These are phyloP conservation scores for Enteromius radiatus DNA, from an alignment of 2,797 vertebrate species.

Conservation along the genomic window DNA sequence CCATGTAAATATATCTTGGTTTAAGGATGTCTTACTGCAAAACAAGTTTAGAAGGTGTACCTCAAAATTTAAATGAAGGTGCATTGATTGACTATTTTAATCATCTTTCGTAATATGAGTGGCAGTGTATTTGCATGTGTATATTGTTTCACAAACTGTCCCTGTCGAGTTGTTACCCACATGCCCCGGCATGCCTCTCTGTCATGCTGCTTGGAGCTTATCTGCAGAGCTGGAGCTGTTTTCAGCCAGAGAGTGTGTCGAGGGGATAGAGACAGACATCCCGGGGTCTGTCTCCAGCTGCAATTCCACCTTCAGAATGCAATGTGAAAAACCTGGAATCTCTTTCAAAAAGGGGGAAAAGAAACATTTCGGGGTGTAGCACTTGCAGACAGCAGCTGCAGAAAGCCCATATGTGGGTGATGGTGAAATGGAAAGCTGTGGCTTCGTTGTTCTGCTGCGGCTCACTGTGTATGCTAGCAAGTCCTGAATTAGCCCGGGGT, in stretches of 20 bases:
- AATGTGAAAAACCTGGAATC: not conserved
- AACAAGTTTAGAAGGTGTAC: not conserved
- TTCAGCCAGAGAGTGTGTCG: slow-evolving; percentile 66
- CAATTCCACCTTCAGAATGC: slow-evolving; percentile 7
- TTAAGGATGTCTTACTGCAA: not conserved
- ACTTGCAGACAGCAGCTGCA: slow-evolving; percentile 1
- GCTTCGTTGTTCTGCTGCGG: slow-evolving; percentile 54
- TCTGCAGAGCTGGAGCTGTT: slow-evolving; percentile 69
- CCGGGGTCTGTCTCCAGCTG: not conserved
- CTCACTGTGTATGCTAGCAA: slow-evolving; percentile 65
- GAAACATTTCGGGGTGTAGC: not conserved
- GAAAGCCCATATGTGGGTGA: slow-evolving; percentile 6
- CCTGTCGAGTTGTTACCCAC: slow-evolving; percentile 53
- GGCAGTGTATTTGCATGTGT: slow-evolving; percentile 29
- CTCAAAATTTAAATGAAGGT: not conserved
- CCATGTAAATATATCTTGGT: not conserved
- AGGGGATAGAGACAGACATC: slow-evolving; percentile 29
- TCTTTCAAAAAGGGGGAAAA: not conserved
- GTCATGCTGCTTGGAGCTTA: slow-evolving; percentile 48
- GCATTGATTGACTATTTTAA: slow-evolving; percentile 31
- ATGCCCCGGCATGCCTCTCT: slow-evolving; percentile 55
- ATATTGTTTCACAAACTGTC: slow-evolving; percentile 39
- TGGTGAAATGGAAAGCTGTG: slow-evolving; percentile 41
- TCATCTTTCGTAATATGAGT: slow-evolving; percentile 23
- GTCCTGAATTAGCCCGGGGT: slow-evolving; percentile 67